Evolutionary conservation across 2,888 invertebrate species (phyloP), one percentile per base, ranked within the genome.

Genomic region (Ophion obscuratus): DNA sequence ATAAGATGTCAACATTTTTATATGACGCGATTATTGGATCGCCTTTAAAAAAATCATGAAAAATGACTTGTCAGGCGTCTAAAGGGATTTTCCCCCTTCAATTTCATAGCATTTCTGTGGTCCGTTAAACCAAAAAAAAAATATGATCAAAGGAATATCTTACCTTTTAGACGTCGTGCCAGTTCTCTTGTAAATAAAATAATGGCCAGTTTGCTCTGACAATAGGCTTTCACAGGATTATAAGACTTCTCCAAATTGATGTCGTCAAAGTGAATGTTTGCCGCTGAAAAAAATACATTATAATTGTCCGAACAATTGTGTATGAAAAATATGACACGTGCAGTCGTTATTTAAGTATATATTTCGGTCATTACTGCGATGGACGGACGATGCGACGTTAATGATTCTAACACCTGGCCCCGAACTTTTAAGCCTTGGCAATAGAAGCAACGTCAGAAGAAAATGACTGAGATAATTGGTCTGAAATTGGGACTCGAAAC

Each of bases 191-290:
- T 95, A 91, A 98, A 98, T 66, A 98, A 92, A 64, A 98, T 93
- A 92, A 97, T 97, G 0, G 97, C 97, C 76, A 97, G 93, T 95
- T 98, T 98, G 92, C 97, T 97, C 92, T 97, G 97, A 44, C 94
- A 94, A 91, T 98, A 98, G 0, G 97, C 97, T 77, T 95, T 95
- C 6, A 95, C 91, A 5, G 96, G 94, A 88, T 95, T 95, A 90
- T 98, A 98, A 0, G 94, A 92, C 88, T 94, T 95, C 89, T 97
- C 96, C 89, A 95, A 96, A 93, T 98, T 97, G 71, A 97, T 92
- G 92, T 97, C 97, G 10, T 96, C 95, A 61, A 97, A 96, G 89
- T 96, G 94, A 20, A 97, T 95, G 57, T 92, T 91, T 10, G 94
- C 94, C 66, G 90, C 96, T 96, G 90, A 87, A 94, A 81, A 67